Base-by-base conservation (phyloP, 2,888 invertebrate genomes). In the Myopa tessellatipennis region DNA sequence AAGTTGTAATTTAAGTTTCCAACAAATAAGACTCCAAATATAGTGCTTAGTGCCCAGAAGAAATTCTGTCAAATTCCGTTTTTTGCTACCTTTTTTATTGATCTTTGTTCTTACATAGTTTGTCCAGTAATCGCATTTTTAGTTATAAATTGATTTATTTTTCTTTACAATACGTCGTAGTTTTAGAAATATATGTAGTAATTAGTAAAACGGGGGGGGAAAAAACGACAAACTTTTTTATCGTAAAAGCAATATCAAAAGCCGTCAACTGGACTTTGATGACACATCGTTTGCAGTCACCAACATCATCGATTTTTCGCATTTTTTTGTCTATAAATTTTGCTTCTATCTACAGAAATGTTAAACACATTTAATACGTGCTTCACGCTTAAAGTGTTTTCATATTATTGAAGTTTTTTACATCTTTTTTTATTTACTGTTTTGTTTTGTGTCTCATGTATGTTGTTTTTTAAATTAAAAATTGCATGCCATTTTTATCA, bases 221-320 rank as follows among this genome's bases (percentile, higher is more conserved):
- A 79, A 73, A 14, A 72, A 18, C 26, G 34, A 38, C 65, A 18
- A 26, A 10, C n/a, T 3, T 12, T 34, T 65, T 34, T 38, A 36
- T 14, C 4, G 14, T 34, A 36, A 52, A 26, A 45, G 10, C 45
- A 1, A 45, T 10, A 45, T 8, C 45, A 45, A 2, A 6, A 45
- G 10, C 45, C 6, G 52, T 74, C 63, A 74, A 65, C 60, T 79
- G 78, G 63, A 80, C 74, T 80, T 77, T 80, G 85, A 85, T 85
- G 85, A 85, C 85, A 85, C 85, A 85, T 85, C 85, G 82, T 83
- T 80, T 79, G 77, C 69, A 52, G 58, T 70, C 70, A 79, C 79
- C 82, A 74, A 50, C 52, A 61, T 76, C 72, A 78, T 78, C 73
- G 76, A 76, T 78, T 76, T 76, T 74, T 73, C 73, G 68, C 73